Base-by-base conservation (phyloP, 1,140 invertebrate genomes). In the Cydia strobilella region DNA sequence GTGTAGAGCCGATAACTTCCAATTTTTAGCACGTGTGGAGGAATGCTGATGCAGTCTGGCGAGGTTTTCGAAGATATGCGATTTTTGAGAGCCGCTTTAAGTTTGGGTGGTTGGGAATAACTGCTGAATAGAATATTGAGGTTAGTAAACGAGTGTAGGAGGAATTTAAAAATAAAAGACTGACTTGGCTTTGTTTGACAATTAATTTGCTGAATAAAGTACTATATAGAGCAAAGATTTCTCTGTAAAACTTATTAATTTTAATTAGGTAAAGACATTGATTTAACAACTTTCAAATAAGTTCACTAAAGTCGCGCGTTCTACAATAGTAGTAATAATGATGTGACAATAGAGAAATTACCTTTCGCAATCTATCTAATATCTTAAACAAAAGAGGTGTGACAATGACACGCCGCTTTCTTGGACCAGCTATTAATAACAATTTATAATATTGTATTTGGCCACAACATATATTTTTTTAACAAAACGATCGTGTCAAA, bases 371-470 rank as follows among this genome's bases (percentile, higher is more conserved):
- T 84, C 75, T 76, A 82, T 78, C 74, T 51, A 63, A 54, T n/a
- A 62, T 35, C 78, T 79, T 80, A 18, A 51, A 84, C 82, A 82
- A 82, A 84, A 59, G 77, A 71, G 48, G 74, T 73, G 73, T 42
- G 13, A 74, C 65, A 62, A 18, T 39, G 20, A 27, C 20, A 48
- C 42, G 59, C 76, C 76, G 78, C 77, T 72, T 39, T 72, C 74
- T 74, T 51, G 63, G 74, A 10, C 10, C 2, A 59, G 18, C 80
- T 80, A 86, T 86, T 84, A 84, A 86, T 82, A 86, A 86, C 74
- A 84, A 84, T 82, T 82, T 83, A 76, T 73, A 78, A 80, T 69
- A 82, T 81, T 84, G 82, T 82, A 74, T 62, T 73, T 69, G 42
- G 1, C 13, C 42, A 45, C 13, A n/a, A n/a, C n/a, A n/a, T 13